phyloP scores from a whole-genome alignment of 1,140 invertebrate genomes.

The Meteorus sp. region DNA sequence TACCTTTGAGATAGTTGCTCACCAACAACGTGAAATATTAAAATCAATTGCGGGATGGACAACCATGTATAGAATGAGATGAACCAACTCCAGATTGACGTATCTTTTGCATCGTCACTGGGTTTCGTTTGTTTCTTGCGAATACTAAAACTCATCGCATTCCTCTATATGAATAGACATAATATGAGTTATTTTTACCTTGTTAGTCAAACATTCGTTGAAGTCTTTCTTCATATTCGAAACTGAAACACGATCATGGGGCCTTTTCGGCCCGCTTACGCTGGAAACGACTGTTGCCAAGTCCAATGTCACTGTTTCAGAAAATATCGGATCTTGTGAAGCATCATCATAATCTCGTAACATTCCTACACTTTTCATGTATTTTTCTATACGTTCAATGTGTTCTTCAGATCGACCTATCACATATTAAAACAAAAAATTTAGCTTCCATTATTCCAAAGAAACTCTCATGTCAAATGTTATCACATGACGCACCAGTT shows the following conservation, averaged over 20 bases:
- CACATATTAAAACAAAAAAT: no score
- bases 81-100: conserved; percentile 60
- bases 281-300: conserved; percentile 88
- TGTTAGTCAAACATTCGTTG: conserved; percentile 81
- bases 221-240: conserved; percentile 91
- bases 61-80: conserved; percentile 50
- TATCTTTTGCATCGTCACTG: conserved; percentile 59
- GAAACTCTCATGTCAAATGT: conserved; percentile 17
- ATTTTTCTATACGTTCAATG: conserved; percentile 82
- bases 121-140: conserved; percentile 64
- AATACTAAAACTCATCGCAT: conserved; percentile 39
- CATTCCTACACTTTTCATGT: conserved; percentile 80
- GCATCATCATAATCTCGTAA: conserved; percentile 81
- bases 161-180: conserved; percentile 1
- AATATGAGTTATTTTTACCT: conserved; percentile 63
- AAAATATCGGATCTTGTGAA: conserved; percentile 84
- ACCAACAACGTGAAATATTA: conserved; percentile 25
- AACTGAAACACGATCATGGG: conserved; percentile 93
- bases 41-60: not conserved
- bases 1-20: conserved; percentile 50
- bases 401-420: conserved; percentile 82
- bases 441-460: not conserved
- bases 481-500: conserved; percentile 73
- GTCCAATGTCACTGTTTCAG: conserved; percentile 85
- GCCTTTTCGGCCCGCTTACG: conserved; percentile 94